phyloP scores from a whole-genome alignment of 1,140 invertebrate species.

The Hyposmocoma kahamanoa region DNA sequence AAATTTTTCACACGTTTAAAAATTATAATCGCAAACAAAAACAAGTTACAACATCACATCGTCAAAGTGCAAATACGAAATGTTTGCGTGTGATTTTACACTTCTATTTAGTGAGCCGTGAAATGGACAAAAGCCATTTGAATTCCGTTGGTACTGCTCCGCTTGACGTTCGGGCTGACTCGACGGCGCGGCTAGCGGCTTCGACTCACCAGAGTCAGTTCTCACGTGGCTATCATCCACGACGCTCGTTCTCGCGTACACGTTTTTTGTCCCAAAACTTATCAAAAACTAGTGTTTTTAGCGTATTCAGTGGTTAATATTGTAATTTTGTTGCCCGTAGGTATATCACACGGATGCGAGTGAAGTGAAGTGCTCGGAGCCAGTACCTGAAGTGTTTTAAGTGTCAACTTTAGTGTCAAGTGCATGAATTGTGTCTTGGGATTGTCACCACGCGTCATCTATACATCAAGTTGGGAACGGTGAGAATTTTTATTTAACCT shows the following conservation, averaged over 20 bases:
- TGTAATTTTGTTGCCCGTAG: conserved; percentile 61
- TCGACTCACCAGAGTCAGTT: conserved; percentile 40
- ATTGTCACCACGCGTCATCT: conserved; percentile 65
- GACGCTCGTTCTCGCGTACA: conserved; percentile 38
- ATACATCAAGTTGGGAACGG: conserved; percentile 64
- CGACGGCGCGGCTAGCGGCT: too few species aligned
- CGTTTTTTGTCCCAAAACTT: conserved; percentile 14
- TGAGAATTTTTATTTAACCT: conserved; percentile 42
- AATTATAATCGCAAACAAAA: too few species aligned
- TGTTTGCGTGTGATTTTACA: conserved; percentile 56
- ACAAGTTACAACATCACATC: too few species aligned
- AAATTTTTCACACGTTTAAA: too few species aligned
- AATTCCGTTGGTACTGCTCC: conserved; percentile 22
- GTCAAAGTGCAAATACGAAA: conserved; percentile 1
- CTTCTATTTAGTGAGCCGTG: conserved; percentile 55
- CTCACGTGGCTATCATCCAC: conserved; percentile 51
- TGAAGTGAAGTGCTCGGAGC: conserved; percentile 65
- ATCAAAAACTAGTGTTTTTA: conserved; percentile 24
- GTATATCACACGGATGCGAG: conserved; percentile 53
- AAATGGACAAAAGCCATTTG: conserved; percentile 40
- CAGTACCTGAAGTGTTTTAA: conserved; percentile 50
- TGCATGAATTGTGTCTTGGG: conserved; percentile 70
- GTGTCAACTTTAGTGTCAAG: conserved; percentile 68
- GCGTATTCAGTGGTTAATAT: conserved; percentile 31
- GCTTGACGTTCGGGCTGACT: conserved; percentile 10